Evolutionary conservation across 2,888 invertebrate genomes (phyloP).

Genomic region (Criorhina ranunculi): DNA sequence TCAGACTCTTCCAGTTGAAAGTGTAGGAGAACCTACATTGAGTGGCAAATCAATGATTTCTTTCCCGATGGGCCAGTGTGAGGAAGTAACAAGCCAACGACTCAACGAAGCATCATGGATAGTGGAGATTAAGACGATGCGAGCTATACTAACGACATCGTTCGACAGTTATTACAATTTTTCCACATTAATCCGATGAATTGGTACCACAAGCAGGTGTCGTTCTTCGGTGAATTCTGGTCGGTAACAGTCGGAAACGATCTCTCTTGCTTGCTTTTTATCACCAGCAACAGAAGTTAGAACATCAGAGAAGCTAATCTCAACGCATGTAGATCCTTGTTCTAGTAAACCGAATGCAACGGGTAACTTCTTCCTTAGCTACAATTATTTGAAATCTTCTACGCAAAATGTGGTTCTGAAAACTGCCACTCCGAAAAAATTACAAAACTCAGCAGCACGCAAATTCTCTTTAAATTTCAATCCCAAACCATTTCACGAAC

Average conservation of each 20-base stretch:
- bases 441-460: too few species aligned
- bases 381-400: conserved; percentile 28
- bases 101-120: conserved; percentile 5
- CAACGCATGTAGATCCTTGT: not conserved
- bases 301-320: conserved; percentile 9
- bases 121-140: conserved; percentile 9
- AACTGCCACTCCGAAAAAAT: not conserved
- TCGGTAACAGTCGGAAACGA: not conserved
- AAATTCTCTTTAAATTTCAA: not conserved
- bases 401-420: not conserved
- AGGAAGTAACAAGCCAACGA: too few species aligned
- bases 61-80: too few species aligned
- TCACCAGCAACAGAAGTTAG: not conserved
- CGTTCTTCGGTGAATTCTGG: not conserved
- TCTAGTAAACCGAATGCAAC: conserved; percentile 10
- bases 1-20: conserved; percentile 9
- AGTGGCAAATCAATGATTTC: conserved; percentile 58
- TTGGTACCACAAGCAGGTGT: conserved; percentile 38
- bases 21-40: conserved; percentile 1
- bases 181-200: conserved; percentile 32
- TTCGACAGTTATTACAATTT: conserved; percentile 41
- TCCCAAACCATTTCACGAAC: too few species aligned
- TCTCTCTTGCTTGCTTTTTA: not conserved
- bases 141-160: not conserved
- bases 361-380: conserved; percentile 34